Base-by-base conservation (phyloP, 2,888 invertebrate genomes). In the Cataglyphis altisquamis region DNA sequence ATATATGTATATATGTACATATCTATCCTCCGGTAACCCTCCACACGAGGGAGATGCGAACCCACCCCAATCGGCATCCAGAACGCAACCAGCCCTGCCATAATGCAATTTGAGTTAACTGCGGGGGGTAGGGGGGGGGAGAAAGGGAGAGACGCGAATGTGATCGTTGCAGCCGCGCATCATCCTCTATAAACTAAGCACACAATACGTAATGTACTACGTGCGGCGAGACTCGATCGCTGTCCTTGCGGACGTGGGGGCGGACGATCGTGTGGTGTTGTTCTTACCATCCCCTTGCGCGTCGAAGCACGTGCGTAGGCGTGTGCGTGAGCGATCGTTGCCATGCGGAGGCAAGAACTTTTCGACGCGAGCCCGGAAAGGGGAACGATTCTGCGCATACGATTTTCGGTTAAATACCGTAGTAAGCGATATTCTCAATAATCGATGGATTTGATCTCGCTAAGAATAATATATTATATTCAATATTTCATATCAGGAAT, bases 61-160 rank as follows among this genome's bases (percentile, higher is more conserved):
- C 85, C 83, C 84, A 87, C 84, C 89, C 88, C 89, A 88, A 88
- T 88, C 85, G 87, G 83, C 84, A 84, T 83, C 82, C 73, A 78
- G 89, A 84, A 88, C 88, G 86, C 87, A 87, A 90, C 87, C 87
- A 91, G 89, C 89, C 90, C 90, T 90, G 89, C 91, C 87, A 86
- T 93, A 93, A 93, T 93, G 92, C 93, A 93, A 93, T 93, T 93
- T 93, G 92, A 93, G 93, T 93, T 93, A 93, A 93, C 93, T 92
- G 90, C 91, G 89, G 91, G 88, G 92, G 92, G 85, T 80, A 66
- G 82, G 86, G 80, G 82, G 82, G 32, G 84, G 85, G 80, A 82
- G 84, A 32, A 66, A 52, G 52, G 25, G 64, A n/a, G 12, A 48
- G 29, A 67, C 29, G 60, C 64, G 74, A 80, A 60, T 70, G 78